phyloP scores from a whole-genome alignment of 1,140 invertebrate genomes.

The Pogonomyrmex californicus region DNA sequence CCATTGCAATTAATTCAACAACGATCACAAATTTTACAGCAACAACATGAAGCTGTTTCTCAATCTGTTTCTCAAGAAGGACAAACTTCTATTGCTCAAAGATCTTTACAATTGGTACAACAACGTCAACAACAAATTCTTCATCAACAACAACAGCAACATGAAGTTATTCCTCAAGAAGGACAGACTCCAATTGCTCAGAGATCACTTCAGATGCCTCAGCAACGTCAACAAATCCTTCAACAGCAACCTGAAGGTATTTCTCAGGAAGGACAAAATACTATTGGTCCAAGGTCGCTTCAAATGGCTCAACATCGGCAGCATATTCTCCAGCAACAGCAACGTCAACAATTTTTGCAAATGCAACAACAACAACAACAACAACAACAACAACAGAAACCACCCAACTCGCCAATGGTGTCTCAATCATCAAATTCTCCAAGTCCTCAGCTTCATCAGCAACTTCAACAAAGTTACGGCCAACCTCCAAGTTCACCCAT shows the following conservation, averaged over 20 bases:
- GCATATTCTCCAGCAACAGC: conserved; percentile 84
- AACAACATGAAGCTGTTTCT: conserved; percentile 77
- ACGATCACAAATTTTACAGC: conserved; percentile 62
- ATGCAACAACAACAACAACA: conserved; percentile 83
- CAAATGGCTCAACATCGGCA: conserved; percentile 84
- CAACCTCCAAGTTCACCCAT: conserved; percentile 90
- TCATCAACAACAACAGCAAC: conserved; percentile 72
- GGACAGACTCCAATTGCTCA: conserved; percentile 80
- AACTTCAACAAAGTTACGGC: conserved; percentile 86
- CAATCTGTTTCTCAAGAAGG: conserved; percentile 72
- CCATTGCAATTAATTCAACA: conserved; percentile 83
- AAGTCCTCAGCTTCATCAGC: conserved; percentile 87
- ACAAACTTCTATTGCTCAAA: conserved; percentile 80
- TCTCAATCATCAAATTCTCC: conserved; percentile 87
- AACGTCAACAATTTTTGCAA: conserved; percentile 81
- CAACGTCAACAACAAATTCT: conserved; percentile 69
- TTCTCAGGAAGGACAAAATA: conserved; percentile 76
- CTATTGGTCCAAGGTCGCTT: conserved; percentile 80
- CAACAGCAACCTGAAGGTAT: conserved; percentile 86
- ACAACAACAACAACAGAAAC: conserved; percentile 84
- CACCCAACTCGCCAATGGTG: conserved; percentile 87
- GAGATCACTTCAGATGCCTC: conserved; percentile 82
- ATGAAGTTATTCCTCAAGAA: conserved; percentile 71
- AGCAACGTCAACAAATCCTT: conserved; percentile 74
- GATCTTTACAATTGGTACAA: conserved; percentile 82